Evolutionary conservation across 2,888 invertebrate genomes (phyloP).

Genomic region (Asteroscopus sphinx): DNA sequence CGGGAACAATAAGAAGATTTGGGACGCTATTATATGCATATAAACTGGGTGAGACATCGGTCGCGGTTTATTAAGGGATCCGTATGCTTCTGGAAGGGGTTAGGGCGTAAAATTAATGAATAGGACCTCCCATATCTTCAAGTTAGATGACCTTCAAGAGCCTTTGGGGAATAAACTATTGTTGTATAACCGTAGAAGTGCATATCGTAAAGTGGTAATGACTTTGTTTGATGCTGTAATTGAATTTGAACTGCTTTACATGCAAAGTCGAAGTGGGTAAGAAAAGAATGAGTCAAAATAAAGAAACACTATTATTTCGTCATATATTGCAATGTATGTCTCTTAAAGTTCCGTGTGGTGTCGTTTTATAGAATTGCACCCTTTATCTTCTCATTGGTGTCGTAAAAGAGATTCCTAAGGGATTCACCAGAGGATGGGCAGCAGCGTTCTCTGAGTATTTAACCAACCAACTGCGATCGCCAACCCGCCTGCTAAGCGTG

Average conservation of each 20-base stretch:
- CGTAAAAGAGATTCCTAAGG: too few species aligned
- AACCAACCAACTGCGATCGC: too few species aligned
- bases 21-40: constrained; percentile 82
- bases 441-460: too few species aligned
- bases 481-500: too few species aligned
- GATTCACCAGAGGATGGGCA: too few species aligned
- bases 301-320: too few species aligned
- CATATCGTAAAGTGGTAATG: constrained; percentile 36
- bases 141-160: constrained; percentile 56
- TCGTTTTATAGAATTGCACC: too few species aligned
- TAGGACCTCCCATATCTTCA: constrained; percentile 52
- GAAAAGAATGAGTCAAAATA: too few species aligned
- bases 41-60: constrained; percentile 78
- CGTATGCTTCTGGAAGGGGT: constrained; percentile 62
- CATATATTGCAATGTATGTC: too few species aligned
- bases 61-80: constrained; percentile 76
- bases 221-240: constrained; percentile 5
- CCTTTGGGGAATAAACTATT: constrained; percentile 48
- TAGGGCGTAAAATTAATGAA: constrained; percentile 60
- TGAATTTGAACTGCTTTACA: not conserved
- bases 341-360: too few species aligned
- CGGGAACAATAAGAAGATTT: constrained; percentile 85
- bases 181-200: constrained; percentile 36
- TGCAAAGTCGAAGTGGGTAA: too few species aligned
- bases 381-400: too few species aligned